A percentile compares a stretch with the other conserved stretches of the same genome.
phyloP scores from a whole-genome alignment of 2,888 invertebrate genomes.

The Chrysodeixis includens region DNA sequence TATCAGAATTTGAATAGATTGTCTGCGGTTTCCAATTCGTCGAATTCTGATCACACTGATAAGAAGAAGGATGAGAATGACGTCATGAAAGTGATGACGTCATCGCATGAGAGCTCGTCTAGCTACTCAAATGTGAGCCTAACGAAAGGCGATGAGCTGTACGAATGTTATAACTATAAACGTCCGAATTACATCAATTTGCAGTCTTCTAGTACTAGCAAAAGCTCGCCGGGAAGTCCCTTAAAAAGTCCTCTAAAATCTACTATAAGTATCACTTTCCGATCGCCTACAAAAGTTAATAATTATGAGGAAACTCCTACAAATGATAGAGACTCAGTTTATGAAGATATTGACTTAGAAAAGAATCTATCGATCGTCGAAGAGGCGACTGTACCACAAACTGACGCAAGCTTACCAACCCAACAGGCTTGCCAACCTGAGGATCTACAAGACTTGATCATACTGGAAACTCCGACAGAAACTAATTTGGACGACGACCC shows the following conservation, averaged over 20 bases:
- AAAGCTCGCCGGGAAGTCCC: conserved; percentile 82
- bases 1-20: conserved; percentile 86
- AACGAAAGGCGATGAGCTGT: conserved; percentile 75
- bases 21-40: conserved; percentile 83
- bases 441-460: conserved; percentile 77
- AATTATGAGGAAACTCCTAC: conserved; percentile 85
- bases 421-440: conserved; percentile 89
- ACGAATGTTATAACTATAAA: conserved; percentile 80
- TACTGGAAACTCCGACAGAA: conserved; percentile 90
- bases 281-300: conserved; percentile 89
- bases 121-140: conserved; percentile 80
- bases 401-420: conserved; percentile 88
- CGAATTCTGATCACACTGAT: conserved; percentile 73
- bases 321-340: conserved; percentile 87
- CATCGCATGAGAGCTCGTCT: conserved; percentile 85
- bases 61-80: conserved; percentile 66
- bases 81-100: conserved; percentile 81
- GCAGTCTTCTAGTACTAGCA: conserved; percentile 82
- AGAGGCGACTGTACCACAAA: conserved; percentile 87
- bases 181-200: conserved; percentile 85
- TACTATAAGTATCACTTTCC: conserved; percentile 92
- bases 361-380: conserved; percentile 87
- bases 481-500: conserved; percentile 73
- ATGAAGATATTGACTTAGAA: conserved; percentile 89
- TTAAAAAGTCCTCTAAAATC: conserved; percentile 90